Base-by-base conservation (phyloP, 1,140 invertebrate genomes). In the Manduca sexta region DNA sequence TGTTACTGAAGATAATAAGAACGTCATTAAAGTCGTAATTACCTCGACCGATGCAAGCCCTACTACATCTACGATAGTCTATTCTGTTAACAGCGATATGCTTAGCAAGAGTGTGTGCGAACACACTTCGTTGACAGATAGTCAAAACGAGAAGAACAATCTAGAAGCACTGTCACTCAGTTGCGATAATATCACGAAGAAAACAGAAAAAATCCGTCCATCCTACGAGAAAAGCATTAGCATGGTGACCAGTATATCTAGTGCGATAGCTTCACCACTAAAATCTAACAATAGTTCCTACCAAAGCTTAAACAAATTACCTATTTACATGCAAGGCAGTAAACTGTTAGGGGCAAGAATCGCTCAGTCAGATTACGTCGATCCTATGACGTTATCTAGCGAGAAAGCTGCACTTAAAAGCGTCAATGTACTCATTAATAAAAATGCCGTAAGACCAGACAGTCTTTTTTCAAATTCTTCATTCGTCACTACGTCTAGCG, bases 331-430 rank as follows among this genome's bases (percentile, higher is more conserved):
- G 64, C 92, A 94, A 79, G 93, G 93, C 16, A 95, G 94, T 60
- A 92, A 93, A 37, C 90, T 90, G 49, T 88, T 96, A 49, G 95
- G 95, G 1, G 94, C 94, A 18, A 90, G 94, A 46, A 95, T 97
- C 69, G 94, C 94, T 5, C 91, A 95, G 65, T 93, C 93, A 0
- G 94, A 96, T 62, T 96, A 96, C 66, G 93, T 92, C 0, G 93
- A 96, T 79, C 94, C 94, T 5, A 89, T 88, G 31, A 88, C 89
- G 0, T 76, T 94, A 0, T 88, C 90, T 41, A 84, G 84, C 17
- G 86, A 88, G 33, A 83, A 69, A 62, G 68, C 74, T 11, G 56
- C 74, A 29, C 48, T 79, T 12, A 82, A 83, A 49, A 86, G 79
- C 53, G 72, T 86, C 3, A 84, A 87, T 57, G 60, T 89, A 50